Conservation (phyloP, 1,140 invertebrate genomes). For the Oedothorax gibbosus region DNA sequence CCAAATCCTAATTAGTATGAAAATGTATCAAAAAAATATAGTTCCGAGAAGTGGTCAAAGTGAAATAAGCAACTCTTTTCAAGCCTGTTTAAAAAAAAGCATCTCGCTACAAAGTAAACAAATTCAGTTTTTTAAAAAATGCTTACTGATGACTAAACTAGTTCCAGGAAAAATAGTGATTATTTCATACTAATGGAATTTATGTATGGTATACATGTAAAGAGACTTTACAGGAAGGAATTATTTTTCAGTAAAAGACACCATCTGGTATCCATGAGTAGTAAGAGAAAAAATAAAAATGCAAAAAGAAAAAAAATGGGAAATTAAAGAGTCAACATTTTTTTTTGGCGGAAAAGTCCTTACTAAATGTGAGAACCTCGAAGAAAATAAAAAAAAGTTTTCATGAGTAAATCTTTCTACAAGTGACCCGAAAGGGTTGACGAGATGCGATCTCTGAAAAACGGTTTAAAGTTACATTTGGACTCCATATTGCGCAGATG, state of each 20-base stretch:
- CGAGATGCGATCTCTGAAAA: conserved; percentile 47
- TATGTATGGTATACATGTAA: too few species aligned
- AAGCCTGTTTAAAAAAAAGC: too few species aligned
- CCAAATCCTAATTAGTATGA: too few species aligned
- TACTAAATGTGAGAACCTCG: conserved; percentile 59
- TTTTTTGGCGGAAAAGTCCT: conserved; percentile 50
- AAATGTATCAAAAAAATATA: too few species aligned
- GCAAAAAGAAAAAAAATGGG: conserved; percentile 13
- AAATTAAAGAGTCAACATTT: conserved; percentile 59
- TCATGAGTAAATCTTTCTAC: conserved; percentile 54
- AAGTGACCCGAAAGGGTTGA: conserved; percentile 59
- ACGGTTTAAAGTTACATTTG: conserved; percentile 54
- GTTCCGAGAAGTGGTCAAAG: too few species aligned
- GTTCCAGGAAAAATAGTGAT: too few species aligned
- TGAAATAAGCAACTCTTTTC: too few species aligned
- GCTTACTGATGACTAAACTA: too few species aligned
- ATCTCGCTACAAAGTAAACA: too few species aligned
- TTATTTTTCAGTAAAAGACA: conserved; percentile 61
- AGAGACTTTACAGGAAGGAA: conserved; percentile 39
- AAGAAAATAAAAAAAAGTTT: conserved; percentile 34
- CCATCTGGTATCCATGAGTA: conserved; percentile 58
- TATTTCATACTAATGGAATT: too few species aligned
- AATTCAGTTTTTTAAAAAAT: too few species aligned
- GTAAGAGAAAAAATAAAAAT: background rate
- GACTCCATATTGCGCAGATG: conserved; percentile 48